phyloP scores from a whole-genome alignment of 2,113 vertebrate genomes.

The Gallinago media region DNA sequence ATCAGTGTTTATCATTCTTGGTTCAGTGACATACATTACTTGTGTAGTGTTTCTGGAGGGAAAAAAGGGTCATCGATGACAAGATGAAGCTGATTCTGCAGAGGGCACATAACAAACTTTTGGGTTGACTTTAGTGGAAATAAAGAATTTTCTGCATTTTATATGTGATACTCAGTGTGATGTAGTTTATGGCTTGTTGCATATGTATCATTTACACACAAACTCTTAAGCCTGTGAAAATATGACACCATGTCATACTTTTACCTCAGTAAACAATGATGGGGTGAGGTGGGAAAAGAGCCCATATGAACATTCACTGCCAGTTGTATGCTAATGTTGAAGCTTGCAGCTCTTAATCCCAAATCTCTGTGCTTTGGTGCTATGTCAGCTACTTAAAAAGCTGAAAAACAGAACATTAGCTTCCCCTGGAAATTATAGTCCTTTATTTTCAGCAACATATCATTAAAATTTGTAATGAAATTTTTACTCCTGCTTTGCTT shows the following conservation, averaged over 20 bases:
- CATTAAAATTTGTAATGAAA: background rate
- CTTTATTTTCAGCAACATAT: background rate
- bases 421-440: background rate
- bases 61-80: background rate
- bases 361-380: background rate
- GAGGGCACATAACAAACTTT: background rate
- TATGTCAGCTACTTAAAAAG: background rate
- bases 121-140: background rate
- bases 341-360: background rate
- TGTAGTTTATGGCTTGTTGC: background rate
- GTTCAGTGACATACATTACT: background rate
- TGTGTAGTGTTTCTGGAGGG: background rate
- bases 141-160: background rate
- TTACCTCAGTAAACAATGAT: background rate
- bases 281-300: background rate
- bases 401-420: background rate
- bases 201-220: background rate
- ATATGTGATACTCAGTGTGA: background rate
- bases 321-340: background rate
- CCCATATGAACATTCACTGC: background rate
- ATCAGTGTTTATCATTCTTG: constrained; percentile 24
- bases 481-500: background rate
- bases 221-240: background rate
- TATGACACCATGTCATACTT: background rate
- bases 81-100: background rate